Conservation (phyloP, 2,797 vertebrate species). For the Pseudomugil gertrudae region DNA sequence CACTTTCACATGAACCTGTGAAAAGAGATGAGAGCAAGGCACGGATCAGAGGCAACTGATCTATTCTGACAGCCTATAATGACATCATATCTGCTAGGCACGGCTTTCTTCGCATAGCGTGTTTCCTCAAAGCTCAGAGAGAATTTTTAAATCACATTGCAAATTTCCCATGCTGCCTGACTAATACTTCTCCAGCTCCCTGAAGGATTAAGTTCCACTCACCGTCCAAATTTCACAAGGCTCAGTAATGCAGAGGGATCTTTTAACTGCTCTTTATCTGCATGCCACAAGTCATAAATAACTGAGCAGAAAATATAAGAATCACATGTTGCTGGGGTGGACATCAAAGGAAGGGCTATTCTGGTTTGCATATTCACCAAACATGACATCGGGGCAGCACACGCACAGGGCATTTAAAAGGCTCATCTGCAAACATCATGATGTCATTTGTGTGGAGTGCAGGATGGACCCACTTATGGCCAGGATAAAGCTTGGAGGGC, state of each 20-base stretch:
- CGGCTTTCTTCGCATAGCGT: constrained; percentile 66
- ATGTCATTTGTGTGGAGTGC: constrained; percentile 69
- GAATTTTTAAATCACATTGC: constrained; percentile 75
- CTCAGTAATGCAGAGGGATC: constrained; percentile 62
- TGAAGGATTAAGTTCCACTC: constrained; percentile 72
- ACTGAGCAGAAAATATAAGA: constrained; percentile 73
- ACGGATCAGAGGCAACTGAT: constrained; percentile 43
- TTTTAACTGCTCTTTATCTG: constrained; percentile 70
- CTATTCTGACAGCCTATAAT: constrained; percentile 54
- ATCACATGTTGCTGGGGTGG: constrained; percentile 74
- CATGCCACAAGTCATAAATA: constrained; percentile 79
- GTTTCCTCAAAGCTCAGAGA: constrained; percentile 73
- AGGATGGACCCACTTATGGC: constrained; percentile 70
- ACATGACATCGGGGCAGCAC: constrained; percentile 68
- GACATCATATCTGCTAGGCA: constrained; percentile 54
- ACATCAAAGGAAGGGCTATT: constrained; percentile 72
- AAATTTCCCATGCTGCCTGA: constrained; percentile 81
- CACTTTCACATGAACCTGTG: constrained; percentile 90
- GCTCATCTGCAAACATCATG: constrained; percentile 76
- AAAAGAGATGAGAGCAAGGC: constrained; percentile 24
- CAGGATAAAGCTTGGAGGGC: constrained; percentile 42
- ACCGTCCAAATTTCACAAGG: constrained; percentile 72
- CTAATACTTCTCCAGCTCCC: constrained; percentile 74
- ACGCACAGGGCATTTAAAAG: constrained; percentile 72
- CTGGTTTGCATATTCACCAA: constrained; percentile 71